Conservation (phyloP, 2,113 vertebrate genomes). For the Mixornis gularis region DNA sequence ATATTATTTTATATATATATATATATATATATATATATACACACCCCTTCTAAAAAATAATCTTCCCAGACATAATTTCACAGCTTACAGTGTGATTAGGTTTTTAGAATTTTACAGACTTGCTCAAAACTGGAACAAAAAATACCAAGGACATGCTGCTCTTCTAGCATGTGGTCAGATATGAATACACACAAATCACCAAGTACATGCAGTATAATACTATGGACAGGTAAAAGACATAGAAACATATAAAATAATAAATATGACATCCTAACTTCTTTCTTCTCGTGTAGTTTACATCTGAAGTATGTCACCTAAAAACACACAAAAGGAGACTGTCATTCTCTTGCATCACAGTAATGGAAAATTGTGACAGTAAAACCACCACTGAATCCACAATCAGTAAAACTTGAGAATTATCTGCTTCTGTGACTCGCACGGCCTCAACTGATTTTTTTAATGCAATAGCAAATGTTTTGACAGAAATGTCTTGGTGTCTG, state of each 20-base stretch:
- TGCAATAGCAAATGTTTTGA: not conserved
- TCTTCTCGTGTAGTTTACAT: not conserved
- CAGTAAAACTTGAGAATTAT: not conserved
- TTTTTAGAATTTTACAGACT: not conserved
- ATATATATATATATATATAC: not conserved
- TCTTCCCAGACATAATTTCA: not conserved
- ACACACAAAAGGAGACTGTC: not conserved
- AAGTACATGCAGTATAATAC: not conserved
- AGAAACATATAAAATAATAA: not conserved
- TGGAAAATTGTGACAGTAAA: not conserved
- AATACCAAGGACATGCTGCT: not conserved
- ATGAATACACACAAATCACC: not conserved
- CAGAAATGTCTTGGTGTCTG: not conserved
- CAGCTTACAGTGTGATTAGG: not conserved
- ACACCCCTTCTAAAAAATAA: not conserved
- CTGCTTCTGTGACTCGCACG: not conserved
- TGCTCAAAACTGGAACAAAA: not conserved
- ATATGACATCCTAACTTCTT: not conserved
- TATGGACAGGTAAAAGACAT: not conserved
- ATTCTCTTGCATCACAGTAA: not conserved
- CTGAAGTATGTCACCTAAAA: not conserved
- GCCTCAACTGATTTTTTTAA: not conserved
- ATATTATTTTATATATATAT: not conserved
- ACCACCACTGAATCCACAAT: not conserved
- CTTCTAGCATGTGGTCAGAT: not conserved